Evolutionary conservation across 2,113 vertebrate species (phyloP).

Genomic region (Nothobranchius kuhntae): DNA sequence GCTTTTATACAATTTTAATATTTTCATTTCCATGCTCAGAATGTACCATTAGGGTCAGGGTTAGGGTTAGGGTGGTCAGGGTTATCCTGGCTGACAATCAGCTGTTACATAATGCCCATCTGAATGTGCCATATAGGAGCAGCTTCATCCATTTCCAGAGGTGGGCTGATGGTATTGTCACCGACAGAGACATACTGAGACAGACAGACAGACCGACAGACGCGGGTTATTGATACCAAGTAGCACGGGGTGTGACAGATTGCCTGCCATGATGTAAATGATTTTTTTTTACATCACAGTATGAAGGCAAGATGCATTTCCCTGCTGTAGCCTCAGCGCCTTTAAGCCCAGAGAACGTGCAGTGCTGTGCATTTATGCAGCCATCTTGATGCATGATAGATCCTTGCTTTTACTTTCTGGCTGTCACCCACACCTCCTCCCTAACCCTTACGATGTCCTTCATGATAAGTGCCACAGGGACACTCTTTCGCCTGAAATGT

Average conservation of each 20-base stretch:
- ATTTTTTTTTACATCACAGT: slow-evolving; percentile 27
- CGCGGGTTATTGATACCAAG: slow-evolving; percentile 42
- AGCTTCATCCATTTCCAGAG: slow-evolving; percentile 40
- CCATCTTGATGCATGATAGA: slow-evolving; percentile 26
- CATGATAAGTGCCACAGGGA: slow-evolving; percentile 54
- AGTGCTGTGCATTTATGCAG: slow-evolving; percentile 8
- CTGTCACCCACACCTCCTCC: slow-evolving; percentile 29
- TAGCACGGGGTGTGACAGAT: slow-evolving; percentile 41
- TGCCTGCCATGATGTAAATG: slow-evolving; percentile 54
- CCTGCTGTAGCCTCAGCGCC: neutral
- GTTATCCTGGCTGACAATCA: slow-evolving; percentile 44
- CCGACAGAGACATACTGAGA: slow-evolving; percentile 45
- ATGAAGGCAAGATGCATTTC: slow-evolving; percentile 25
- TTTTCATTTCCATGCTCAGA: too few species aligned
- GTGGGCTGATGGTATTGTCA: slow-evolving; percentile 54
- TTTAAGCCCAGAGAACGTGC: slow-evolving; percentile 8
- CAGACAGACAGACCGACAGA: slow-evolving; percentile 24
- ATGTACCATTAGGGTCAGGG: too few species aligned
- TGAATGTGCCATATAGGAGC: slow-evolving; percentile 39
- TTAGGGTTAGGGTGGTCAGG: neutral
- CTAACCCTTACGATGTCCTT: slow-evolving; percentile 59
- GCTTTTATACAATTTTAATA: too few species aligned
- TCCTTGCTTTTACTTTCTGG: slow-evolving; percentile 15
- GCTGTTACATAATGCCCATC: slow-evolving; percentile 53
- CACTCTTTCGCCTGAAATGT: slow-evolving; percentile 40